A percentile compares a stretch with the other conserved stretches of the same genome.
Conservation (phyloP, 2,797 vertebrate genomes). For the Amblyopsis hoosieri region DNA sequence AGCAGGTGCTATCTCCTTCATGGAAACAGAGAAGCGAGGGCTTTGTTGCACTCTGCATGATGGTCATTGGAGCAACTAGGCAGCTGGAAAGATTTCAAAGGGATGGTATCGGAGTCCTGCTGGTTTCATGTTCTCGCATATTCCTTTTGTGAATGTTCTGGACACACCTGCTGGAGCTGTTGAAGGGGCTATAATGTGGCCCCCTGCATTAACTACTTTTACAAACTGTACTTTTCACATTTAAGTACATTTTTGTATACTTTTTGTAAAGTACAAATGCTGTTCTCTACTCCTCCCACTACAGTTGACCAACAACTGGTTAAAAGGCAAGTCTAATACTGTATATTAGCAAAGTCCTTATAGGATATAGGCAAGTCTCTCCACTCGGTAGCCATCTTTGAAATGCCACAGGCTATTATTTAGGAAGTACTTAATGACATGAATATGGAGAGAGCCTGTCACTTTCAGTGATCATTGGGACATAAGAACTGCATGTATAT, state of each 20-base stretch:
- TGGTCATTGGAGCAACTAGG: slow-evolving; percentile 54
- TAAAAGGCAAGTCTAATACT: no score
- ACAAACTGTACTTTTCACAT: slow-evolving; percentile 8
- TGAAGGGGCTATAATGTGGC: slow-evolving; percentile 18
- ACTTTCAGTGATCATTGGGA: no score
- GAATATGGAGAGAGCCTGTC: no score
- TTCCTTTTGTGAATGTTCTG: slow-evolving; percentile 45
- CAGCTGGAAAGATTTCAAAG: slow-evolving; percentile 63
- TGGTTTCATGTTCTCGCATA: slow-evolving; percentile 61
- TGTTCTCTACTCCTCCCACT: no score
- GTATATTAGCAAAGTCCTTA: no score
- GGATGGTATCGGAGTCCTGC: slow-evolving; percentile 45
- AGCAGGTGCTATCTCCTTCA: slow-evolving; percentile 58
- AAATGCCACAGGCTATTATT: no score
- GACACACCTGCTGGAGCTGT: slow-evolving; percentile 29
- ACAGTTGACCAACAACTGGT: no score
- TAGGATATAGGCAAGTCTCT: no score
- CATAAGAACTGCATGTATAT: no score
- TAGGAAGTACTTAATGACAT: no score
- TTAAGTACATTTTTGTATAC: background rate
- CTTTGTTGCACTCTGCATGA: slow-evolving; percentile 53
- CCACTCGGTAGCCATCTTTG: no score
- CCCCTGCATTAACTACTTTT: slow-evolving; percentile 13
- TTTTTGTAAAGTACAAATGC: no score
- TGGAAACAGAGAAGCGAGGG: slow-evolving; percentile 51